Evolutionary conservation across 2,797 vertebrate genomes (phyloP).

Genomic region (Gymnothorax javanicus): DNA sequence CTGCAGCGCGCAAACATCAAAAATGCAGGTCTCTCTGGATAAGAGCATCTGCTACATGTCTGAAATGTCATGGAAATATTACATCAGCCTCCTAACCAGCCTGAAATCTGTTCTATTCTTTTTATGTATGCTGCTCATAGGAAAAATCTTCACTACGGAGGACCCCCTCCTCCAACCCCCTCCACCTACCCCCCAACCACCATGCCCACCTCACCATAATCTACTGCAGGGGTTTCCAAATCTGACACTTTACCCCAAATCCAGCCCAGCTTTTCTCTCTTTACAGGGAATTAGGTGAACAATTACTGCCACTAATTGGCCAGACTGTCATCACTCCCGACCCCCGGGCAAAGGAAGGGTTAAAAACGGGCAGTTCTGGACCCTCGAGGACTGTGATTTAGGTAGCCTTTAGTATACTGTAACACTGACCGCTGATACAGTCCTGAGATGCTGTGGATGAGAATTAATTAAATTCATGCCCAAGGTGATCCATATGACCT

Average conservation of each 20-base stretch:
- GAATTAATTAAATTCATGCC: too few relatives aligned
- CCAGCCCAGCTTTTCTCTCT: too few relatives aligned
- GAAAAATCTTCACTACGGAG: neutral
- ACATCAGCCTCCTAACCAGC: neutral
- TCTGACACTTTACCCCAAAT: too few relatives aligned
- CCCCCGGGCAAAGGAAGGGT: too few relatives aligned
- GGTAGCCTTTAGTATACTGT: neutral
- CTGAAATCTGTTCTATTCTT: neutral
- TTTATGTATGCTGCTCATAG: neutral
- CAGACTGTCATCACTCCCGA: too few relatives aligned
- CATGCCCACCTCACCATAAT: neutral
- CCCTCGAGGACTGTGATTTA: too few relatives aligned
- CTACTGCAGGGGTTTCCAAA: neutral
- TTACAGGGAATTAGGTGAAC: too few relatives aligned
- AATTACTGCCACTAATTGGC: too few relatives aligned
- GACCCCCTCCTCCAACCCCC: neutral
- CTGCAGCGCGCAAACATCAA: neutral
- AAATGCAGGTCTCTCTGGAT: neutral
- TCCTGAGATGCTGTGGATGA: neutral
- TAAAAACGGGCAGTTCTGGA: too few relatives aligned
- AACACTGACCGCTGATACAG: neutral
- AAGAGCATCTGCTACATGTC: constrained; percentile 1
- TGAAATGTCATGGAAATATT: neutral
- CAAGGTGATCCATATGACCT: too few relatives aligned
- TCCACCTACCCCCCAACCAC: too few relatives aligned